Evolutionary conservation across 2,888 invertebrate genomes (phyloP), one percentile per base, ranked within the genome.

Genomic region (Gonocerus acuteangulatus): DNA sequence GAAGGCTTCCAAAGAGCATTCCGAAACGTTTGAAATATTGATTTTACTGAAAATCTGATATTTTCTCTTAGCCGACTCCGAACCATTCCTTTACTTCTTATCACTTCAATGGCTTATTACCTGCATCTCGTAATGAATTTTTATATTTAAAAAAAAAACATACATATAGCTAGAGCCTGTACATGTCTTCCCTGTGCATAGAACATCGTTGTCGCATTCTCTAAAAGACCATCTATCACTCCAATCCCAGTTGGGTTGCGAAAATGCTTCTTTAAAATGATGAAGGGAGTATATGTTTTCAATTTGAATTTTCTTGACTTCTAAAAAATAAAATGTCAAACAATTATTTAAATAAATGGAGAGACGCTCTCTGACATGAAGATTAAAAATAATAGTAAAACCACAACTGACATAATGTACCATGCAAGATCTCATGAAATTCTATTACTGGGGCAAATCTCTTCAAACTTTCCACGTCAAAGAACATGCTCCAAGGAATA

Each of bases 391-490:
- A 39, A 39, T 9, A 13, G n/a, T 3, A 18, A 47, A 47, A 6
- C 15, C 15, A 39, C 4, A 39, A 15, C 13, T n/a, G n/a, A 15
- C 39, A n/a, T 21, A 11, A 23, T 16, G 11, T 75, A 82, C 87
- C 82, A 71, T 79, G 72, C 57, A 94, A 76, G 72, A 87, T 87
- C 68, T 94, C 85, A 61, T 86, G 76, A 74, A 93, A 83, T 77
- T 99, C 97, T 2, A 93, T 78, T 0, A 95, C 89, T 48, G 92
- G 90, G 0, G 87, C 82, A 75, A 85, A 95, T 42, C 78, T 77
- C 71, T 82, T 79, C 22, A 99, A 76, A 69, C 90, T 87, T 0
- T 78, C 69, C 2, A 95, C 58, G 72, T 96, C 88, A 74, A 99
- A 99, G 74, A 94, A 97, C 34, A 74, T 71, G 3, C 80, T 76